Percentiles rank a stretch among this genome's conserved stretches.
These are phyloP conservation scores for Tinamus major DNA, from an alignment of 2,797 vertebrate genomes.

Conservation along the genomic window DNA sequence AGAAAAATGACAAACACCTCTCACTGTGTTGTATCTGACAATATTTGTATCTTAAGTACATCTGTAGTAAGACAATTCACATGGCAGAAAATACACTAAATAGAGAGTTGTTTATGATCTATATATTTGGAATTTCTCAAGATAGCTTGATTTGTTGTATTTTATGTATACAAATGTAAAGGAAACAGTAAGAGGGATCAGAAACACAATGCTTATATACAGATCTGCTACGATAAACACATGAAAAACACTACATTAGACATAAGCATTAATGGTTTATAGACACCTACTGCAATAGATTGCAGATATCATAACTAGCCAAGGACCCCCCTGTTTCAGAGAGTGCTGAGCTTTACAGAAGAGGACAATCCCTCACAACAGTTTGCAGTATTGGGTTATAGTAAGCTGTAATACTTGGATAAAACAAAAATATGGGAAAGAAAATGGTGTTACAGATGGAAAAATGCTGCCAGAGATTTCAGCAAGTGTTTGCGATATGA, in stretches of 20 bases:
- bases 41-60: background rate
- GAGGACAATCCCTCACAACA: background rate
- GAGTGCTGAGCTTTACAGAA: background rate
- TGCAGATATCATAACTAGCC: background rate
- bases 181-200: background rate
- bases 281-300: background rate
- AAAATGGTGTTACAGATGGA: background rate
- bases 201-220: background rate
- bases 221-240: background rate
- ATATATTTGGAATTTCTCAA: background rate
- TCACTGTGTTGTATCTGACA: background rate
- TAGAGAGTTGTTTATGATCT: background rate
- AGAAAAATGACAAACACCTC: background rate
- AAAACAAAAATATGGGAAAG: background rate
- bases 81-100: background rate
- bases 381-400: background rate
- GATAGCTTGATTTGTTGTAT: background rate
- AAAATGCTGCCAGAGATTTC: background rate
- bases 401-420: background rate
- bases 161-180: background rate
- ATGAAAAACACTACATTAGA: background rate
- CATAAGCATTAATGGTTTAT: background rate
- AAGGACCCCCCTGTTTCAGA: too few species aligned
- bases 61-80: background rate
- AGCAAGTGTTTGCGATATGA: background rate